Conservation (phyloP, 2,888 invertebrate species). For the Mesodorylaimus sp. region DNA sequence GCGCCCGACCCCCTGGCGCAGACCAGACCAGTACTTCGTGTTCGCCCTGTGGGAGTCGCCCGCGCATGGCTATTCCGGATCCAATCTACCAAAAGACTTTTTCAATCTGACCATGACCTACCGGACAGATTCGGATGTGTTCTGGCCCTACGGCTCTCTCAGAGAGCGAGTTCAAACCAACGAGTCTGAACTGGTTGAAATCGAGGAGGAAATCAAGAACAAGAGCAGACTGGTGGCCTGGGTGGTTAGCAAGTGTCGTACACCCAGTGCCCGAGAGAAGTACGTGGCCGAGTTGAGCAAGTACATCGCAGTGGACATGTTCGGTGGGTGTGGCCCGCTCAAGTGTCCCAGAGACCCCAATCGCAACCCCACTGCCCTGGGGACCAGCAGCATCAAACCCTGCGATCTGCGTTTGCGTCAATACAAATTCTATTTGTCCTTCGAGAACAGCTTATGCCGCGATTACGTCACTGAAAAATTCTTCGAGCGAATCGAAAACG, state of each 20-base stretch:
- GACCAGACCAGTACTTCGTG: constrained; percentile 9
- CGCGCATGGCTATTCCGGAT: background rate
- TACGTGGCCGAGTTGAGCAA: background rate
- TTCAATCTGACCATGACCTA: constrained; percentile 12
- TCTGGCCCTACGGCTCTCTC: constrained; percentile 9
- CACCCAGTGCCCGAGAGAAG: background rate
- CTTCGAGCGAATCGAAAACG: too few relatives aligned
- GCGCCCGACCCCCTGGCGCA: too few relatives aligned
- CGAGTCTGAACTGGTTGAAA: too few relatives aligned
- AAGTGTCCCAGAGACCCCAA: constrained; percentile 20
- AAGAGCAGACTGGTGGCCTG: background rate
- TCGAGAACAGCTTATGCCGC: too few relatives aligned
- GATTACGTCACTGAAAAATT: too few relatives aligned
- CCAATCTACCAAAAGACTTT: constrained; percentile 5
- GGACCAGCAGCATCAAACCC: too few relatives aligned
- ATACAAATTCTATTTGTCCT: constrained; percentile 7
- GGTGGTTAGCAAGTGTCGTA: background rate
- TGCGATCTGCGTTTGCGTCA: too few relatives aligned
- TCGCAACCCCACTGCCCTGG: too few relatives aligned
- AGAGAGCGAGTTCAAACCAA: background rate
- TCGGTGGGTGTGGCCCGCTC: constrained; percentile 20
- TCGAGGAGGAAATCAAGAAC: too few relatives aligned
- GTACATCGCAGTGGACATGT: constrained; percentile 18
- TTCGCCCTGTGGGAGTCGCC: constrained; percentile 11
- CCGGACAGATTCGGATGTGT: constrained; percentile 10